Conservation (phyloP, 1,140 invertebrate genomes). For the Kradibia gibbosae region DNA sequence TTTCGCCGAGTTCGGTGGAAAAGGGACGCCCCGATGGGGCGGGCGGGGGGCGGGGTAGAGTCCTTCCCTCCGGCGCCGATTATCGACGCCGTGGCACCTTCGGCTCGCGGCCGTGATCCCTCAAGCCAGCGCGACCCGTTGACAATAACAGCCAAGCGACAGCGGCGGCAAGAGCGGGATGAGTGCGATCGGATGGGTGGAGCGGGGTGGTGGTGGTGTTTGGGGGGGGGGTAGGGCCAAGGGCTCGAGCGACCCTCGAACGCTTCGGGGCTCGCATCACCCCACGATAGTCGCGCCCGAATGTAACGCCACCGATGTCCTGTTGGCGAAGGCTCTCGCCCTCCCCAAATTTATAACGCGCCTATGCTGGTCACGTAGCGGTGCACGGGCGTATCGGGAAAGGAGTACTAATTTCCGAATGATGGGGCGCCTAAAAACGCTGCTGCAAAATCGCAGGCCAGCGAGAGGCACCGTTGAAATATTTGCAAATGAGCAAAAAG, state of each 20-base stretch:
- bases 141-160: too few species aligned
- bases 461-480: background rate
- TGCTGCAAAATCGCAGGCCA: background rate
- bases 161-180: too few species aligned
- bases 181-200: too few species aligned
- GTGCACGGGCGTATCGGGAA: background rate
- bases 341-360: background rate
- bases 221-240: too few species aligned
- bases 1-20: slow-evolving; percentile 8
- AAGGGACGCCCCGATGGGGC: background rate
- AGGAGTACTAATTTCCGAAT: background rate
- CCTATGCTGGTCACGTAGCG: background rate
- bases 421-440: background rate
- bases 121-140: too few species aligned
- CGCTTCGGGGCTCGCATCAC: too few species aligned
- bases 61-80: background rate
- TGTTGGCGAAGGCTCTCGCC: too few species aligned
- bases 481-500: background rate
- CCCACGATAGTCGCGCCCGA: too few species aligned
- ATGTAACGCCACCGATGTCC: too few species aligned
- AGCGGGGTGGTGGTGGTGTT: too few species aligned
- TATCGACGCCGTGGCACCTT: background rate
- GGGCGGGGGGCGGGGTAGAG: background rate
- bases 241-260: too few species aligned
- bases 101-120: background rate